Percentiles rank a stretch among this genome's conserved stretches.
Evolutionary conservation across 2,888 invertebrate species (phyloP).

Genomic region (Dusona sp.): DNA sequence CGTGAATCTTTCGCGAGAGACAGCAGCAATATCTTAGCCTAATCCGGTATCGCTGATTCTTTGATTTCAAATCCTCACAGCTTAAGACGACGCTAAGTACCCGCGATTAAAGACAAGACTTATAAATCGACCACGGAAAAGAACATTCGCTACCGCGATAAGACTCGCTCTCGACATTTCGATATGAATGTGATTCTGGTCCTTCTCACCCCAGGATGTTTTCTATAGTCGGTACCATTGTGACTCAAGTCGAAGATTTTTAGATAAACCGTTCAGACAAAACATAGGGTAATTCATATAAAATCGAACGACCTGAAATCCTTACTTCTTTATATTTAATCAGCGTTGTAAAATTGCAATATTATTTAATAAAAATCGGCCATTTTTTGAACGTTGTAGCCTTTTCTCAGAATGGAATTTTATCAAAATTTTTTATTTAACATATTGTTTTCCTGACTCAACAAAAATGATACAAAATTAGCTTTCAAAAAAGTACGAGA

Average conservation of each 20-base stretch:
- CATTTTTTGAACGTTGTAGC: not conserved
- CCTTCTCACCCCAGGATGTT: slow-evolving; percentile 31
- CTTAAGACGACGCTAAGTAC: slow-evolving; percentile 51
- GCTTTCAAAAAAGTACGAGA: not conserved
- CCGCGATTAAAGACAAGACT: slow-evolving; percentile 38
- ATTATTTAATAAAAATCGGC: not conserved
- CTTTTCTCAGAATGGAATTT: not conserved
- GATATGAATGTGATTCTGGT: slow-evolving; percentile 38
- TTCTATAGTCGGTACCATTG: slow-evolving; percentile 34
- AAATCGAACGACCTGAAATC: not conserved
- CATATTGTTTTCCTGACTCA: not conserved
- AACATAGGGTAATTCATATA: not conserved
- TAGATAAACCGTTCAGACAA: not conserved
- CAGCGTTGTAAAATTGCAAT: not conserved
- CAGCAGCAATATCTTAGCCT: slow-evolving; percentile 20
- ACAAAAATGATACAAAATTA: not conserved
- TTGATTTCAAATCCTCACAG: slow-evolving; percentile 53
- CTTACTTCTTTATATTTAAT: not conserved
- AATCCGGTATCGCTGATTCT: slow-evolving; percentile 39
- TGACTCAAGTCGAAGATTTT: slow-evolving; percentile 31
- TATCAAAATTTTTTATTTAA: not conserved
- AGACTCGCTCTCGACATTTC: slow-evolving; percentile 29
- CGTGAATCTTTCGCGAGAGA: slow-evolving; percentile 49
- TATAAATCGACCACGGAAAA: slow-evolving; percentile 33
- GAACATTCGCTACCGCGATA: slow-evolving; percentile 22